Evolutionary conservation across 2,113 vertebrate species (phyloP).

Genomic region (Corythoichthys haematopterus): DNA sequence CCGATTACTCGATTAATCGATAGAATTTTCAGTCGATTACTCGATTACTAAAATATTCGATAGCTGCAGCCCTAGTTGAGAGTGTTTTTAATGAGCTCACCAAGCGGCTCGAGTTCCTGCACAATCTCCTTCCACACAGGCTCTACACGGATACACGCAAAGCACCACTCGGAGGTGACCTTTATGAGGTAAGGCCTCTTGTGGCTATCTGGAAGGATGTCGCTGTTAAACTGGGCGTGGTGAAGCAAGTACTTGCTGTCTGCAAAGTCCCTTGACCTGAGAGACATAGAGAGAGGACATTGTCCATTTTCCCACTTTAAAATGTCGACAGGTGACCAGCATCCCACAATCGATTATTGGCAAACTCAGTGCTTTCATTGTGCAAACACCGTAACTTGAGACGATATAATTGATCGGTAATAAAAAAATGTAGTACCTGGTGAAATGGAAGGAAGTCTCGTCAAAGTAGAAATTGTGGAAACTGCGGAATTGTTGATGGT

Average conservation of each 20-base stretch:
- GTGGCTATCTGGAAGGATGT: slow-evolving; percentile 87
- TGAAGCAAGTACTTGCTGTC: slow-evolving; percentile 89
- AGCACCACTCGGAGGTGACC: slow-evolving; percentile 93
- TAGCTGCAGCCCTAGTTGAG: too few species aligned
- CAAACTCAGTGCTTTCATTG: background rate
- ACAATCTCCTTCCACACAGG: slow-evolving; percentile 90
- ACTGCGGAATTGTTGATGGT: slow-evolving; percentile 76
- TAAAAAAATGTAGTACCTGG: slow-evolving; percentile 60
- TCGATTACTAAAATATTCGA: too few species aligned
- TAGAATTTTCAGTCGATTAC: too few species aligned
- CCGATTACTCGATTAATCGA: too few species aligned
- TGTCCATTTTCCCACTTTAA: background rate
- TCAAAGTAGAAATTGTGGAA: slow-evolving; percentile 92
- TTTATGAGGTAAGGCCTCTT: slow-evolving; percentile 92
- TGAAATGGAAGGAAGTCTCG: slow-evolving; percentile 91
- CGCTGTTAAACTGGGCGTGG: slow-evolving; percentile 83
- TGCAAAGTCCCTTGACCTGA: slow-evolving; percentile 80
- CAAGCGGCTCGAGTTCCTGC: slow-evolving; percentile 82
- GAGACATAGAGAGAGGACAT: background rate
- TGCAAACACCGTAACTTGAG: background rate
- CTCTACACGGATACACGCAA: slow-evolving; percentile 91
- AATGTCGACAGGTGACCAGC: background rate
- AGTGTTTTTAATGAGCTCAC: slow-evolving; percentile 51
- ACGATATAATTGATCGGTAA: background rate
- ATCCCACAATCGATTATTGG: background rate